Percentiles rank a stretch among this genome's conserved stretches.
Conservation (phyloP, 1,140 invertebrate genomes). For the Platyscapa corneri region DNA sequence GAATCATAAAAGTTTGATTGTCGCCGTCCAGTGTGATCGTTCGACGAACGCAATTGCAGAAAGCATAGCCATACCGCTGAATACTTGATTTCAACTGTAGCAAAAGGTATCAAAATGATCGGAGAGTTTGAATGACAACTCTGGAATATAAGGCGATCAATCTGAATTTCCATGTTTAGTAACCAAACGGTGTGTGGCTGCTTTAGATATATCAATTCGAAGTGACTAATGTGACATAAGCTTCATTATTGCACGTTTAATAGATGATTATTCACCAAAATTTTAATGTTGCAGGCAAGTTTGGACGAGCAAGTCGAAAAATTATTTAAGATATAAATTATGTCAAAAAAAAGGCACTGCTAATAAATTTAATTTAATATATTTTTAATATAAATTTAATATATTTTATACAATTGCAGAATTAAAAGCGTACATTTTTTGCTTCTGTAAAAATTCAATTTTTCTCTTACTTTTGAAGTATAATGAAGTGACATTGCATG, state of each 20-base stretch:
- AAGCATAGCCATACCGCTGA: background rate
- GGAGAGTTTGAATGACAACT: constrained; percentile 5
- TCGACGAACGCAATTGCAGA: constrained; percentile 9
- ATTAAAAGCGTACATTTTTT: no score
- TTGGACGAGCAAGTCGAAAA: background rate
- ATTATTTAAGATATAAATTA: background rate
- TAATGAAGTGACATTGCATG: no score
- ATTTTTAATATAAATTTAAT: no score
- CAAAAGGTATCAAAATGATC: constrained; percentile 37
- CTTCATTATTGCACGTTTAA: background rate
- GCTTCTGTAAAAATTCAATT: no score
- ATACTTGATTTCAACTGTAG: background rate
- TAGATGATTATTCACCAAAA: background rate
- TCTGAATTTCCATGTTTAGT: constrained; percentile 6
- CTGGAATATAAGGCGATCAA: constrained; percentile 11
- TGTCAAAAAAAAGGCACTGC: no score
- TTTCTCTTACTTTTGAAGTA: no score
- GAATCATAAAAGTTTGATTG: constrained; percentile 51
- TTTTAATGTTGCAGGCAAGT: background rate
- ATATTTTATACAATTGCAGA: no score
- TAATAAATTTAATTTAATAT: no score
- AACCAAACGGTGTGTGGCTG: background rate
- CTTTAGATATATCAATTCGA: background rate
- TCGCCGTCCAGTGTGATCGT: constrained; percentile 19
- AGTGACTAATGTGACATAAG: background rate